phyloP scores from a whole-genome alignment of 2,113 vertebrate genomes.

The Lepus europaeus region DNA sequence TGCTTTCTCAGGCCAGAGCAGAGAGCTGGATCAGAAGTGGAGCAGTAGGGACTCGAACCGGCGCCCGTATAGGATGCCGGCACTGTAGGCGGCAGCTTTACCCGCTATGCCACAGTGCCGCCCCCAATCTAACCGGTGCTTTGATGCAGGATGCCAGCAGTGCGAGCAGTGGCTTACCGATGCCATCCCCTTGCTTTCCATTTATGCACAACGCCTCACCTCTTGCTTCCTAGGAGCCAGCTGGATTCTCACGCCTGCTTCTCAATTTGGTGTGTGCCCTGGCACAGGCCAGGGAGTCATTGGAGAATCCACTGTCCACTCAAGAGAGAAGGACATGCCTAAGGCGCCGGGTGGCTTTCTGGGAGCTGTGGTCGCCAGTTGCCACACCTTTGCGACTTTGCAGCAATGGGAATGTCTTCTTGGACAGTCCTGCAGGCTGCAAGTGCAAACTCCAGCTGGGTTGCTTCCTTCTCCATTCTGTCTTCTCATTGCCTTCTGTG shows the following conservation, averaged over 20 bases:
- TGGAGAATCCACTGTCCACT: background rate
- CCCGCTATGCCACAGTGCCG: too few relatives aligned
- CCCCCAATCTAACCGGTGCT: too few relatives aligned
- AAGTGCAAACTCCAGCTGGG: background rate
- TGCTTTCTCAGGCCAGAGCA: too few relatives aligned
- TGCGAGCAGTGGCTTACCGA: too few relatives aligned
- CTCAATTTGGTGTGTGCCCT: slow-evolving; percentile 14
- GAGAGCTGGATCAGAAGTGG: too few relatives aligned
- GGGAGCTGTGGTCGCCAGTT: background rate
- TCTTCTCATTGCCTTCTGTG: background rate
- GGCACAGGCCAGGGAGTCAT: background rate
- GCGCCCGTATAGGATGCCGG: too few relatives aligned
- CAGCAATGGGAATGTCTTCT: background rate
- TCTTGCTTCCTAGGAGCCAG: slow-evolving; percentile 47
- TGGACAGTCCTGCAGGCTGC: too few relatives aligned
- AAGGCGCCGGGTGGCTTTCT: background rate
- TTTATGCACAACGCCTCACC: background rate
- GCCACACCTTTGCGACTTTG: background rate
- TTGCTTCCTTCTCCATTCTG: background rate
- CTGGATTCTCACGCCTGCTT: slow-evolving; percentile 14
- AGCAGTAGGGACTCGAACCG: too few relatives aligned
- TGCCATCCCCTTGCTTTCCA: background rate
- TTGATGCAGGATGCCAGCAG: too few relatives aligned
- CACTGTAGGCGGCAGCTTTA: too few relatives aligned
- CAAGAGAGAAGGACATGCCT: background rate